A percentile compares a stretch with the other conserved stretches of the same genome.
These are phyloP conservation scores for Pterostichus niger DNA, from an alignment of 2,888 invertebrate genomes.

Conservation along the genomic window DNA sequence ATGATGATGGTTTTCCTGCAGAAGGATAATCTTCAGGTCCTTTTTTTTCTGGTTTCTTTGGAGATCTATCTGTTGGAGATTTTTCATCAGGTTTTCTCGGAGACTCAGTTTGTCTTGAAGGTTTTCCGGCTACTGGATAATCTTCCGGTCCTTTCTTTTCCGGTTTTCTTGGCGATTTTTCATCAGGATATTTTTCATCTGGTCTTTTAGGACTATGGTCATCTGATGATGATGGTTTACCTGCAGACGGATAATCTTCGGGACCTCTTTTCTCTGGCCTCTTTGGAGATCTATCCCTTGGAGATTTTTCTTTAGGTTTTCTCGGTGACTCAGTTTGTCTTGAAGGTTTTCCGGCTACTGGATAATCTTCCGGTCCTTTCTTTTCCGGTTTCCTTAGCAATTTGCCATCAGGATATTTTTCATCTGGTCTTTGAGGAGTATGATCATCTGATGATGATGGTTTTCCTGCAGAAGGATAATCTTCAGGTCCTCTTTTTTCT, in stretches of 20 bases:
- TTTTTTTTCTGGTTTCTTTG: too few relatives aligned
- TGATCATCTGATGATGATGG: not conserved
- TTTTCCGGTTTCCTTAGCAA: not conserved
- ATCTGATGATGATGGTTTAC: not conserved
- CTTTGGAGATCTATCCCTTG: not conserved
- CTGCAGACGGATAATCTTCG: conserved; percentile 9
- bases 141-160: not conserved
- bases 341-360: not conserved
- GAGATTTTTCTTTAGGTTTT: not conserved
- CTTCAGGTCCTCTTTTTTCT: conserved; percentile 6
- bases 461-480: not conserved
- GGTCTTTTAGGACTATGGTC: not conserved
- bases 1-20: too few relatives aligned
- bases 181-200: too few relatives aligned
- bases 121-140: not conserved
- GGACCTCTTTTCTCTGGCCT: conserved; percentile 1
- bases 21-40: too few relatives aligned
- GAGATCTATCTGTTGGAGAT: too few relatives aligned
- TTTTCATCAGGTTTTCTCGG: not conserved
- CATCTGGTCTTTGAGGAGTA: not conserved
- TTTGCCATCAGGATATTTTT: too few relatives aligned
- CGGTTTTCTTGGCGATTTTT: not conserved
- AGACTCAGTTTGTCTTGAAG: too few relatives aligned
- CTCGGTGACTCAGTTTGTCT: too few relatives aligned
- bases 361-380: not conserved